Base-by-base conservation (phyloP, 2,888 invertebrate genomes). In the Lottia gigantea region DNA sequence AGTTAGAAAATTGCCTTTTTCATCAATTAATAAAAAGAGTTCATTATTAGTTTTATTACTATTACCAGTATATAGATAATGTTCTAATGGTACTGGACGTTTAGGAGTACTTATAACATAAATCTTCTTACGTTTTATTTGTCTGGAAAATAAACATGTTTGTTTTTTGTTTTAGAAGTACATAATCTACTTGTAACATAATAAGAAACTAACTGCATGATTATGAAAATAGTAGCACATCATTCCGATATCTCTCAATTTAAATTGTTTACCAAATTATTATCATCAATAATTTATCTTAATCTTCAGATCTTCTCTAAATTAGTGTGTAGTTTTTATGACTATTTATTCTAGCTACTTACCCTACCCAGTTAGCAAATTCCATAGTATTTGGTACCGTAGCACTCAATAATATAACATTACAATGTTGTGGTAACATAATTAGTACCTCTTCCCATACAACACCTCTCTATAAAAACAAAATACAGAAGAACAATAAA, bases 391-490 rank as follows among this genome's bases (percentile, higher is more conserved):
- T 99, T 0, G 98, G 98, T 31, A 98, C 98, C 0, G 99, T 99
- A 0, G 99, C 99, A 86, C 97, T 97, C 62, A 99, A 90, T 93
- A 99, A 94, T 46, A 99, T 96, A 74, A 99, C 96, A 81, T 94
- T 95, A 11, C 99, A 97, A 87, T 96, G 96, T 8, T 94, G 92
- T 0, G 99, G 98, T 68, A 99, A 89, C 86, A 99, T 92, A 81
- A 99, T 99, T 4, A 99, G 91, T 0, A 96, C 97, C 90, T 99
- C 98, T 89, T 99, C 99, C 99, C 99, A 99, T 0, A 99, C 99
- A 85, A 98, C 97, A 15, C 99, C 99, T 76, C 99, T 91, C 93
- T 94, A 87, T 26, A 87, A n/a, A n/a, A n/a, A 79, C 16, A 62
- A 46, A 64, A 7, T 72, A 46, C 4, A 19, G 19, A 23, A 2